Base-by-base conservation (phyloP, 2,797 vertebrate genomes). In the Anabacerthia variegaticeps region DNA sequence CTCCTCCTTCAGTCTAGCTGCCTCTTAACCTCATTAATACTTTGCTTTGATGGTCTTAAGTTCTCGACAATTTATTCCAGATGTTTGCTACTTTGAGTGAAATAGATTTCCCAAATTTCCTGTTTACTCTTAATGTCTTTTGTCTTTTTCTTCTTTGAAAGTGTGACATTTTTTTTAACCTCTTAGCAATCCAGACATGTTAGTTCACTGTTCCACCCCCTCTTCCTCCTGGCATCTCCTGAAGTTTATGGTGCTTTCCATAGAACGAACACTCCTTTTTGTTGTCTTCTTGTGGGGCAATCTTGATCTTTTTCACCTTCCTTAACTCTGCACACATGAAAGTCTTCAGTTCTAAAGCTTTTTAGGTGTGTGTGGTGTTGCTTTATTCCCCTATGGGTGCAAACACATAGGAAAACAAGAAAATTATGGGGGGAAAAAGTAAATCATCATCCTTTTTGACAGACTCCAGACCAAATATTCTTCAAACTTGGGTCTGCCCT, bases 31-130 rank as follows among this genome's bases (percentile, higher is more conserved):
- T 96, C 92, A 77, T 96, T 96, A 96, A 96, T 96, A 71, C 55
- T 92, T 89, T 32, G 49, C 96, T 96, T 97, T 97, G 94, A 97
- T 97, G 96, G 49, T 90, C 88, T 96, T 95, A 92, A 96, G 46
- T 85, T 95, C 93, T 87, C 92, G 92, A 90, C 83, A 94, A 97
- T 96, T 92, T 87, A 92, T 94, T 95, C 96, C 96, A 97, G 96
- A 97, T 97, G 96, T 87, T 95, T 95, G 78, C 86, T 96, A 93
- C 95, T 96, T 93, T 48, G 92, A 93, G 90, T 65, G 88, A 95
- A 97, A 94, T 91, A 92, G 94, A 91, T 91, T 96, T 95, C 92
- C 72, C 83, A 87, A 79, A 96, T 96, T 96, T 96, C 96, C 96
- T 97, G 96, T 97, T 96, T 96, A 95, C 68, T 92, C 71, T 82